These are phyloP conservation scores for Galerucella nymphaeae DNA, from an alignment of 2,888 invertebrate genomes.

Conservation along the genomic window DNA sequence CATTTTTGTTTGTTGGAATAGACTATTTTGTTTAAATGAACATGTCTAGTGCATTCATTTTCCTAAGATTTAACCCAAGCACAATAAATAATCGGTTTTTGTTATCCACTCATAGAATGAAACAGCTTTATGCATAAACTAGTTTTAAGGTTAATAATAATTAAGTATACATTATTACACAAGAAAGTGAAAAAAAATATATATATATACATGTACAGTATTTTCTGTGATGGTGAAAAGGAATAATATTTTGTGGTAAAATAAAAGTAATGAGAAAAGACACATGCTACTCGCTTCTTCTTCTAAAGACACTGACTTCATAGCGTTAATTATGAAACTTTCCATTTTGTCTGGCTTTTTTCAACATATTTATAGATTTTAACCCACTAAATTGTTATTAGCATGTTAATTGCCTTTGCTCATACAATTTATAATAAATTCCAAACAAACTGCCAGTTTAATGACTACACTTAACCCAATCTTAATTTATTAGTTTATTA, in stretches of 20 bases:
- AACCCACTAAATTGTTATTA: too few relatives aligned
- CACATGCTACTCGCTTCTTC: too few relatives aligned
- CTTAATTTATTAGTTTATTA: too few relatives aligned
- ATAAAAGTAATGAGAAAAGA: slow-evolving; percentile 1
- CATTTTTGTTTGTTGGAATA: too few relatives aligned
- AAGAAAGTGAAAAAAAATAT: slow-evolving; percentile 33
- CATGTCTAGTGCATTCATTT: not conserved
- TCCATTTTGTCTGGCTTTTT: too few relatives aligned
- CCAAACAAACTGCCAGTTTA: too few relatives aligned
- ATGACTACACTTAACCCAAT: too few relatives aligned
- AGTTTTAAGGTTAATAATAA: slow-evolving; percentile 43
- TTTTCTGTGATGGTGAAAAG: slow-evolving; percentile 34
- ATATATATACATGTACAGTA: slow-evolving; percentile 42
- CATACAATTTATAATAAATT: too few relatives aligned
- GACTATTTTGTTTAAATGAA: not conserved
- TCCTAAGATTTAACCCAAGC: not conserved
- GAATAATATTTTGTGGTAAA: slow-evolving; percentile 23
- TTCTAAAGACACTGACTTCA: too few relatives aligned
- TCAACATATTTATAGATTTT: too few relatives aligned
- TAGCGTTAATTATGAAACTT: too few relatives aligned
- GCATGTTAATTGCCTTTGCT: too few relatives aligned
- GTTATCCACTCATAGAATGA: slow-evolving; percentile 32
- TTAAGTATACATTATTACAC: slow-evolving; percentile 46
- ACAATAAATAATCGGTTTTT: not conserved
- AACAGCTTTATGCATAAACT: slow-evolving; percentile 44